Evolutionary conservation across 2,113 vertebrate genomes (phyloP).

Genomic region (Ptychochromis oligacanthus): DNA sequence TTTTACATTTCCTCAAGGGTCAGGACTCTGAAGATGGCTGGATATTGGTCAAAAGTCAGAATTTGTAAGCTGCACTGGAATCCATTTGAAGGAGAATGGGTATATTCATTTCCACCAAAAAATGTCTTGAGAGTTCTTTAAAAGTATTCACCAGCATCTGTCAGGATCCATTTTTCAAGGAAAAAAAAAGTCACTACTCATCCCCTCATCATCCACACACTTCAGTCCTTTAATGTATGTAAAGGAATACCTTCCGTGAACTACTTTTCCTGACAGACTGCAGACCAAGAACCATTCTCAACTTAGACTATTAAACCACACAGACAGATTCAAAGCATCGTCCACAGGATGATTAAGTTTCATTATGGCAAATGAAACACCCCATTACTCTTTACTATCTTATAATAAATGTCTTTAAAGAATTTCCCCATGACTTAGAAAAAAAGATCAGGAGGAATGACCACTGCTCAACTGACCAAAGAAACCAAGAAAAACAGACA

Average conservation of each 20-base stretch:
- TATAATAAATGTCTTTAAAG: conserved; percentile 71
- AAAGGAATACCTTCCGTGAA: conserved; percentile 38
- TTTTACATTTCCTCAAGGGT: neutral
- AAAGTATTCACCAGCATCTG: conserved; percentile 32
- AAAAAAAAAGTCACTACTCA: conserved; percentile 9
- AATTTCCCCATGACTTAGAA: conserved; percentile 35
- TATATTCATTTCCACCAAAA: neutral
- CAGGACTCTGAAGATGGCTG: neutral
- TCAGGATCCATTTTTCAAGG: conserved; percentile 19
- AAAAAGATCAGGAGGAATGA: conserved; percentile 40
- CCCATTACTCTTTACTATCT: conserved; percentile 68
- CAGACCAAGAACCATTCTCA: conserved; percentile 34
- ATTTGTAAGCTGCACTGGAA: neutral
- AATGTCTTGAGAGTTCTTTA: neutral
- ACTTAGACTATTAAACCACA: conserved; percentile 63
- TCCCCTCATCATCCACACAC: conserved; percentile 39
- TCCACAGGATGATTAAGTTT: conserved; percentile 68
- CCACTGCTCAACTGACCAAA: conserved; percentile 14
- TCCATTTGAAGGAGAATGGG: neutral
- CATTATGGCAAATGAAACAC: conserved; percentile 77
- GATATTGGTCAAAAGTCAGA: neutral
- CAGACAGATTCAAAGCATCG: conserved; percentile 67
- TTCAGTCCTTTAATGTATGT: conserved; percentile 31
- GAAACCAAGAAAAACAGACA: neutral
- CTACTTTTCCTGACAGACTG: conserved; percentile 30